Evolutionary conservation across 2,797 vertebrate species (phyloP).

Genomic region (Steatocranus sp.): DNA sequence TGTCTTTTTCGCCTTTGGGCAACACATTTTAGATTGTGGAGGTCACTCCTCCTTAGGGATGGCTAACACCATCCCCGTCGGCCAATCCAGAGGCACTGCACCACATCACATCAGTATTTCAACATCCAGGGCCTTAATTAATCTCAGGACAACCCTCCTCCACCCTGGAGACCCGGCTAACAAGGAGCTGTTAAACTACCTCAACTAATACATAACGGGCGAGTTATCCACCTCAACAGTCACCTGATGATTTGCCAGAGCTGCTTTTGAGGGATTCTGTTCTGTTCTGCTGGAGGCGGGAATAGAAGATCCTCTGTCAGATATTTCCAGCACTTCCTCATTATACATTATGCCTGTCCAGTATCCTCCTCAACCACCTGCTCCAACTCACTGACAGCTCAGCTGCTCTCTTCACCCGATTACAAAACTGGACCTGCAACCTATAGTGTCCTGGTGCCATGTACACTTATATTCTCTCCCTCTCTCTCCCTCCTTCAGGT

Average conservation of each 20-base stretch:
- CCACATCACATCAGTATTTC: not conserved
- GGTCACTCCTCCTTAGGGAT: not conserved
- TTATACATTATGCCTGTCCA: not conserved
- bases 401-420: not conserved
- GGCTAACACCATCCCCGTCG: not conserved
- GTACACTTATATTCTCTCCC: not conserved
- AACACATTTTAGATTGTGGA: not conserved
- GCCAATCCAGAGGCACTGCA: not conserved
- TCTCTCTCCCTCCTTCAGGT: not conserved
- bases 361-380: not conserved
- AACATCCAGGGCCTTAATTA: not conserved
- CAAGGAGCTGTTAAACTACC: not conserved
- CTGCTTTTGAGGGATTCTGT: not conserved
- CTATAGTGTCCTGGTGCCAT: not conserved
- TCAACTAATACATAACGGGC: accelerated
- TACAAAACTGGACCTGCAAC: not conserved
- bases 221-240: not conserved
- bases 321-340: not conserved
- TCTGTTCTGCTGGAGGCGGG: not conserved
- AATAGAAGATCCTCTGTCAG: not conserved
- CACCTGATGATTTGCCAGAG: not conserved
- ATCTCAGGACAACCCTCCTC: not conserved
- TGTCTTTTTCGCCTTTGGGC: not conserved
- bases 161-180: not conserved
- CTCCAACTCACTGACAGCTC: not conserved